Base-by-base conservation (phyloP, 2,888 invertebrate genomes). In the Cephus pygmeus region DNA sequence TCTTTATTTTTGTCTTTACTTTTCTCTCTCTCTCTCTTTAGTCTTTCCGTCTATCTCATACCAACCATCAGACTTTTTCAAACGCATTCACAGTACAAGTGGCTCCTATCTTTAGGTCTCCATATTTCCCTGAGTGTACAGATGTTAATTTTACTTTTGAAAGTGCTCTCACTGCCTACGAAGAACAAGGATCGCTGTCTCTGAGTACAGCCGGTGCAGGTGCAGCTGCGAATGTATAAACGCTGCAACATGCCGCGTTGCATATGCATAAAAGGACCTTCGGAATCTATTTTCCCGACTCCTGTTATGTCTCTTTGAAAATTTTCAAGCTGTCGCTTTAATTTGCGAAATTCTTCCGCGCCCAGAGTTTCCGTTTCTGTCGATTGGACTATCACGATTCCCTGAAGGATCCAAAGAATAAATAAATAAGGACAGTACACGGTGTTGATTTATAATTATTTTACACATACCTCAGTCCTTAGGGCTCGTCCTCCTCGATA, bases 211-310 rank as follows among this genome's bases (percentile, higher is more conserved):
- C 40, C 9, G 40, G 1, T 40, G 40, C 56, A 56, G 56, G 9
- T 71, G 71, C 71, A 71, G 34, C 23, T 33, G 76, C 74, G 78
- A 76, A 80, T 78, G 78, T 75, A 80, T 80, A 80, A 76, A 73
- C 77, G 79, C 75, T 76, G 78, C 78, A 74, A 76, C 80, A 78
- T 78, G 76, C 80, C 75, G 80, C 75, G 76, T 74, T 80, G 80
- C 80, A 80, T 80, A 80, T 80, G 80, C 80, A 80, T 80, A 80
- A 78, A 78, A 78, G 56, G 31, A 23, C 71, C 12, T 30, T 34
- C 12, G 15, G 71, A 34, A 71, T 71, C 31, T 23, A 71, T 71
- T 71, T 23, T 31, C 31, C 33, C 31, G 12, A 12, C 12, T 30
- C 0, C 33, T 71, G 33, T 71, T 34, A 31, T 71, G 30, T 30